Evolutionary conservation across 1,140 invertebrate species (phyloP).

Genomic region (Drosophila varians): DNA sequence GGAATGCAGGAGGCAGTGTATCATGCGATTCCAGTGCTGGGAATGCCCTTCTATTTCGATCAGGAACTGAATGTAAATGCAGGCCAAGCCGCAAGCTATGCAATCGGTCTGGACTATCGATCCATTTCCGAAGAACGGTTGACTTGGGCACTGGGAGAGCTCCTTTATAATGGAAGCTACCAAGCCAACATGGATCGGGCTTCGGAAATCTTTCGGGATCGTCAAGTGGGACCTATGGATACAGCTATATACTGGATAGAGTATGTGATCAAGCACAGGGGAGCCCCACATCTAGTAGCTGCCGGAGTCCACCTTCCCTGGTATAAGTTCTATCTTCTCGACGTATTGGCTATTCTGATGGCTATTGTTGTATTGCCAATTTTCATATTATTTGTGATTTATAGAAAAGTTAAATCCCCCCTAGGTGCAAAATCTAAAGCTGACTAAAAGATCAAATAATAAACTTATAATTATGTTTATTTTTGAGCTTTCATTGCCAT

Average conservation of each 20-base stretch:
- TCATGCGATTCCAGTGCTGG: slow-evolving; percentile 86
- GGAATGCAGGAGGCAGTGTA: slow-evolving; percentile 86
- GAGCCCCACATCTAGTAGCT: slow-evolving; percentile 85
- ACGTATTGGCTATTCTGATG: slow-evolving; percentile 80
- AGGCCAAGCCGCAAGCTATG: slow-evolving; percentile 41
- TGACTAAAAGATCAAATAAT: neutral
- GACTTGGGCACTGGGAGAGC: slow-evolving; percentile 73
- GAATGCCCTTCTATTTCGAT: slow-evolving; percentile 86
- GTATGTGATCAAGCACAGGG: slow-evolving; percentile 86
- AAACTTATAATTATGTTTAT: neutral
- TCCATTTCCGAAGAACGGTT: slow-evolving; percentile 74
- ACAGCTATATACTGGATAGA: slow-evolving; percentile 87
- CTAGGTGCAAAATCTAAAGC: neutral
- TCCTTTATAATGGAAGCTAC: slow-evolving; percentile 84
- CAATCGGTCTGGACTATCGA: slow-evolving; percentile 49
- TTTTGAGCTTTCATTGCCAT: neutral
- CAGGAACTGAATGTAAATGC: slow-evolving; percentile 79
- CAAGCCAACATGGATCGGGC: slow-evolving; percentile 76
- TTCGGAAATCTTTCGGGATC: slow-evolving; percentile 85
- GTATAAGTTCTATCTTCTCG: slow-evolving; percentile 86
- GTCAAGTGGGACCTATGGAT: slow-evolving; percentile 84
- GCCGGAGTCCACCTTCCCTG: slow-evolving; percentile 85
- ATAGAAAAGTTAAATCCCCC: neutral
- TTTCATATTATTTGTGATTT: neutral
- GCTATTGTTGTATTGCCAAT: slow-evolving; percentile 13